These are phyloP conservation scores for Dicaeum eximium DNA, from an alignment of 2,113 vertebrate species.

Conservation along the genomic window DNA sequence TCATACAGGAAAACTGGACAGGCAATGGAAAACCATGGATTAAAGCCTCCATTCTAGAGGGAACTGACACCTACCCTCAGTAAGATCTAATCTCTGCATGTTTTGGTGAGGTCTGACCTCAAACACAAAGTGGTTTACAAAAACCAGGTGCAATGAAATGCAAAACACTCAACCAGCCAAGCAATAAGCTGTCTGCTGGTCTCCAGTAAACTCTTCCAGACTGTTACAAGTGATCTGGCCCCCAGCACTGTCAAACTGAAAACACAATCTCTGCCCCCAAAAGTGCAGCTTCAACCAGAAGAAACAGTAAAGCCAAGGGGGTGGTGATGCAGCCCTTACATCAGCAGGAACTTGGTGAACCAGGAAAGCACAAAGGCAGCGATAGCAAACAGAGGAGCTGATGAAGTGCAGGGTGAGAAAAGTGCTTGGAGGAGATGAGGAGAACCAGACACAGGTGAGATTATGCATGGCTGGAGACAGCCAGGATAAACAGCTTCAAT, in stretches of 20 bases:
- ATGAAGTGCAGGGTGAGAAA: not conserved
- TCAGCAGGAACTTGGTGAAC: not conserved
- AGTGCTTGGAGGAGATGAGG: not conserved
- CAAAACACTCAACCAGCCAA: slow-evolving; percentile 22
- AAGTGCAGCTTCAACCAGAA: not conserved
- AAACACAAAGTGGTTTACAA: not conserved
- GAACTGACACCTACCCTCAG: not conserved
- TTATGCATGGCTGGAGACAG: not conserved
- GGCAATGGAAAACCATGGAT: not conserved
- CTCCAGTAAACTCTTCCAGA: not conserved
- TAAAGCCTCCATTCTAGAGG: not conserved
- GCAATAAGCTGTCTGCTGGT: not conserved
- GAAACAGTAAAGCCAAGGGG: not conserved
- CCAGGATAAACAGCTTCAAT: not conserved
- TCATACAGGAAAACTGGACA: not conserved
- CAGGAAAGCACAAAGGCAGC: not conserved
- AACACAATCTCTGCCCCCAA: not conserved
- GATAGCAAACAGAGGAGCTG: not conserved
- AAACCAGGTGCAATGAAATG: slow-evolving; percentile 42
- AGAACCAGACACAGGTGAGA: not conserved
- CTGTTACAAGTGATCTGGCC: not conserved
- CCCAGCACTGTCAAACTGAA: not conserved
- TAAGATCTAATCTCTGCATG: not conserved
- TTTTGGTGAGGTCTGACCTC: not conserved
- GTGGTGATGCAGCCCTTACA: not conserved